These are phyloP conservation scores for Archips xylosteana DNA, from an alignment of 2,888 invertebrate genomes.

Conservation along the genomic window DNA sequence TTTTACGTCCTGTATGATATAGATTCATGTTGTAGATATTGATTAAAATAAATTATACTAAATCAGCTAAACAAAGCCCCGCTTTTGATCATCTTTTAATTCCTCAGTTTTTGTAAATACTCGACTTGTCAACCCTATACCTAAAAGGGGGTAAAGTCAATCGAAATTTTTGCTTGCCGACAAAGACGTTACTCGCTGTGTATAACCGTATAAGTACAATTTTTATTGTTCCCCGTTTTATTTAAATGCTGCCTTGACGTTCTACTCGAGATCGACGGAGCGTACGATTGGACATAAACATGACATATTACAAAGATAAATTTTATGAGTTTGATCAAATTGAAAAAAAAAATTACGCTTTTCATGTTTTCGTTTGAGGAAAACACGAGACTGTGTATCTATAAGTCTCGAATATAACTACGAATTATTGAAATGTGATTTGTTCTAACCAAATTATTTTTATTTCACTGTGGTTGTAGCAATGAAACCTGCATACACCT, in stretches of 20 bases:
- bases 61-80: too few species aligned
- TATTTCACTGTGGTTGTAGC: not conserved
- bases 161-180: conserved; percentile 40
- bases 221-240: conserved; percentile 38
- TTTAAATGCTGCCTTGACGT: conserved; percentile 33
- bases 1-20: too few species aligned
- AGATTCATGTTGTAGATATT: too few species aligned
- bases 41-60: too few species aligned
- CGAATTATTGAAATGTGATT: not conserved
- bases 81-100: too few species aligned
- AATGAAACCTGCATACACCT: too few species aligned
- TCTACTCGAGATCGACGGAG: conserved; percentile 12
- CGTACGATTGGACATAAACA: conserved; percentile 23
- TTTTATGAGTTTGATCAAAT: conserved; percentile 7
- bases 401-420: not conserved
- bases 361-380: too few species aligned
- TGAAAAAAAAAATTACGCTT: not conserved
- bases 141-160: conserved; percentile 36
- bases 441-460: not conserved
- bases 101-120: not conserved
- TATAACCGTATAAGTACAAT: conserved; percentile 27
- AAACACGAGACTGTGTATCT: too few species aligned
- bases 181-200: conserved; percentile 23
- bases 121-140: conserved; percentile 22
- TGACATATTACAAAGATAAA: conserved; percentile 8